Base-by-base conservation (phyloP, 1,140 invertebrate genomes). In the Atta colombica region DNA sequence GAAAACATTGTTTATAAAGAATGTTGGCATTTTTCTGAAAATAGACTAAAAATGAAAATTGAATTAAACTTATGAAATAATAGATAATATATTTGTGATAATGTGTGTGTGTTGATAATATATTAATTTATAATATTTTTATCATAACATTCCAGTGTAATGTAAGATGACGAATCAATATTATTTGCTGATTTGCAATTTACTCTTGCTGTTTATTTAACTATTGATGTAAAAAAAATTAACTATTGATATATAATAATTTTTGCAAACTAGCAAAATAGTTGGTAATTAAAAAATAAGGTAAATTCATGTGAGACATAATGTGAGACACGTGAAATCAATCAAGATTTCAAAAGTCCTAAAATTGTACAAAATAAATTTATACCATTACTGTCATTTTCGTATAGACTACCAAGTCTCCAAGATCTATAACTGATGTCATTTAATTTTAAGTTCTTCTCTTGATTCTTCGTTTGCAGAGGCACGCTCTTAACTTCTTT, bases 371-470 rank as follows among this genome's bases (percentile, higher is more conserved):
- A 39, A 60, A 75, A 39, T 18, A 63, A 63, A 14, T 45, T n/a
- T 18, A 71, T 93, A 93, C 94, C 93, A 77, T 93, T 93, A 80
- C 91, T 91, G 4, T 85, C 81, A 80, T 93, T 93, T 84, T 95
- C 94, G 60, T 95, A 95, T 3, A 95, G 87, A 88, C 95, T 95
- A 3, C 94, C 94, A 35, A 95, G 75, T 89, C 95, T 91, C 95
- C 95, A 95, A 21, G 95, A 95, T 88, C 94, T 93, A 72, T 95
- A 95, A 72, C 94, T 95, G 18, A 95, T 91, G 53, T 95, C 94
- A 60, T 91, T 93, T 18, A 94, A 87, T 78, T 94, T 95, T 7
- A 94, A 77, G 86, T 93, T 94, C 12, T 94, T 94, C 0, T 75
- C 53, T 65, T 91, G 87, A 39, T 86, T 91, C 71, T 91, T 93